These are phyloP conservation scores for Eristalis pertinax DNA, from an alignment of 2,888 invertebrate species.

Conservation along the genomic window DNA sequence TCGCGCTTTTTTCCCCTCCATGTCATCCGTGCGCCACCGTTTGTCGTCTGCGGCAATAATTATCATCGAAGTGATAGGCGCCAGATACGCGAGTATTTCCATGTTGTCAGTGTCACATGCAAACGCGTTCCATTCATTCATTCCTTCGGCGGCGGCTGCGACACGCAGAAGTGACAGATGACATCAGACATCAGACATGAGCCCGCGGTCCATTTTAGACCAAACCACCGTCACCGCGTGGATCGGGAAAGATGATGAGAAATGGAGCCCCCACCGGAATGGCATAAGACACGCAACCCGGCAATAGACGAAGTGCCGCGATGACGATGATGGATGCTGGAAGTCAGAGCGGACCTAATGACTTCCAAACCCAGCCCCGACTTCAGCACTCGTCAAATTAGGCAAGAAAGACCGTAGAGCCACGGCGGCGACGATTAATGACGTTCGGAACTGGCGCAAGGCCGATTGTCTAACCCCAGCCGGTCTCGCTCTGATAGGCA, in stretches of 20 bases:
- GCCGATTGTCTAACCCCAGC: slow-evolving; percentile 37
- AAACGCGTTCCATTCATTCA: slow-evolving; percentile 58
- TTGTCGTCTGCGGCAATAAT: slow-evolving; percentile 52
- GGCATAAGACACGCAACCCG: slow-evolving; percentile 62
- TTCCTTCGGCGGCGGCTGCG: slow-evolving; percentile 16
- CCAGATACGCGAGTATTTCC: slow-evolving; percentile 60
- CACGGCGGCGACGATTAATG: slow-evolving; percentile 44
- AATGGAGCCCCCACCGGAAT: slow-evolving; percentile 44
- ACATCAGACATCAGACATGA: slow-evolving; percentile 65
- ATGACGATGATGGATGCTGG: slow-evolving; percentile 67
- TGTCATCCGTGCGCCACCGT: not conserved
- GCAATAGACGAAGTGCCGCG: slow-evolving; percentile 38
- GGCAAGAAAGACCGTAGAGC: slow-evolving; percentile 25
- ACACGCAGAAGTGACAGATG: slow-evolving; percentile 61
- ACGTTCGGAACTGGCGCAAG: slow-evolving; percentile 55
- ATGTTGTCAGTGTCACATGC: slow-evolving; percentile 61
- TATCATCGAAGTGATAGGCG: slow-evolving; percentile 68
- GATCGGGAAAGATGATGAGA: slow-evolving; percentile 16
- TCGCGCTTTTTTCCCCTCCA: not conserved
- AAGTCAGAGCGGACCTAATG: slow-evolving; percentile 52
- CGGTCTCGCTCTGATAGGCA: not conserved
- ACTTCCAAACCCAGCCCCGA: slow-evolving; percentile 24
- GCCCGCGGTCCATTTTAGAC: slow-evolving; percentile 56
- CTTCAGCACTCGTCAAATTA: slow-evolving; percentile 47
- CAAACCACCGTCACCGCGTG: not conserved